Conservation (phyloP, 2,797 vertebrate species). For the Tokudaia tokunoshimensis region DNA sequence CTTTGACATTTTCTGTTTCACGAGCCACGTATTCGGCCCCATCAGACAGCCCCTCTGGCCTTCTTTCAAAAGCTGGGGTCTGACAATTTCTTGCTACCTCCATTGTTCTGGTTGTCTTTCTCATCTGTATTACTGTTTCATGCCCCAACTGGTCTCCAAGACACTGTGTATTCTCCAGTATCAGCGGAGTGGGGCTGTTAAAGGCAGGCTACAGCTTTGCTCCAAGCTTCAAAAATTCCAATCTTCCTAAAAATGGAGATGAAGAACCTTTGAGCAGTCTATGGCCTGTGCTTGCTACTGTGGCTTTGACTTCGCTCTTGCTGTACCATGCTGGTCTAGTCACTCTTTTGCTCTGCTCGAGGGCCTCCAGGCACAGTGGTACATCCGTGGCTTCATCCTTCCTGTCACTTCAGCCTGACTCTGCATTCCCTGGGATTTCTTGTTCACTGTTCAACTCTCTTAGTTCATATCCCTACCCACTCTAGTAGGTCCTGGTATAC, state of each 20-base stretch:
- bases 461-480: neutral
- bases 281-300: neutral
- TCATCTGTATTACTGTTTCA: neutral
- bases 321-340: neutral
- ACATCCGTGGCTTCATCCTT: neutral
- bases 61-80: neutral
- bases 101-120: neutral
- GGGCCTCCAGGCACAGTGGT: neutral
- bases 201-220: neutral
- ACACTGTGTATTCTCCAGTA: neutral
- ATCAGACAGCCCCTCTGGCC: neutral
- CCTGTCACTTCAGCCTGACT: neutral
- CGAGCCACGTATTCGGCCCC: neutral
- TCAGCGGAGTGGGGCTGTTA: neutral
- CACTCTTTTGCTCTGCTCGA: neutral
- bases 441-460: neutral
- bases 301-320: neutral
- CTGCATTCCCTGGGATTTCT: neutral
- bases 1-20: neutral
- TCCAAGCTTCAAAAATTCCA: neutral
- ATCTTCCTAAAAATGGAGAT: neutral
- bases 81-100: neutral
- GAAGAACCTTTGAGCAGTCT: neutral
- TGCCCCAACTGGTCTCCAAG: fast-evolving
- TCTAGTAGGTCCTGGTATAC: neutral